These are phyloP conservation scores for Triops longicaudatus DNA, from an alignment of 1,140 invertebrate species.

Conservation along the genomic window DNA sequence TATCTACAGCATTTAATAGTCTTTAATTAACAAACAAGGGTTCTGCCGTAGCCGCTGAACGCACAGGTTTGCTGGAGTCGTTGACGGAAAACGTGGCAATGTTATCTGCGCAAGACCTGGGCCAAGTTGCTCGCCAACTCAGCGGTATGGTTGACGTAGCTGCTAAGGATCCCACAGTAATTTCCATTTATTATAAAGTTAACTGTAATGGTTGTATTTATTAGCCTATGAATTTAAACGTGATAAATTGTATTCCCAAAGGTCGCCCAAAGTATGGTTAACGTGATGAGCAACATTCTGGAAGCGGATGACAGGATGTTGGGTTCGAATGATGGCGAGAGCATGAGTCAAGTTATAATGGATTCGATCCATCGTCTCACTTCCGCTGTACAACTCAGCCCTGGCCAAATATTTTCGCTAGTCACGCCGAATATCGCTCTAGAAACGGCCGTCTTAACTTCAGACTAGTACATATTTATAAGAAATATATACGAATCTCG, in stretches of 20 bases:
- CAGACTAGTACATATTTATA: background rate
- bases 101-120: conserved; percentile 32
- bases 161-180: conserved; percentile 33
- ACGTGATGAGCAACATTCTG: conserved; percentile 38
- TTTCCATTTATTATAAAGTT: background rate
- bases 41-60: conserved; percentile 31
- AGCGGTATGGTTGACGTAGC: conserved; percentile 32
- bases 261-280: conserved; percentile 37
- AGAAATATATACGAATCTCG: background rate
- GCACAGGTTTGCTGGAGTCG: conserved; percentile 32
- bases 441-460: conserved; percentile 21
- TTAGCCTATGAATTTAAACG: background rate
- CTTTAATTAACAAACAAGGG: too few relatives aligned
- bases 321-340: conserved; percentile 29
- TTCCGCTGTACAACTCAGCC: conserved; percentile 32
- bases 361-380: conserved; percentile 35
- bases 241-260: background rate
- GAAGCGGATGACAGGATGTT: conserved; percentile 36
- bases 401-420: conserved; percentile 31
- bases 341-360: conserved; percentile 33
- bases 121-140: conserved; percentile 33
- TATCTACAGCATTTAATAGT: too few relatives aligned
- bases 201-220: background rate
- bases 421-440: conserved; percentile 34
- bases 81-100: conserved; percentile 32